A percentile compares a stretch with the other conserved stretches of the same genome.
These are phyloP conservation scores for Rapana venosa DNA, from an alignment of 2,888 invertebrate species.

Conservation along the genomic window DNA sequence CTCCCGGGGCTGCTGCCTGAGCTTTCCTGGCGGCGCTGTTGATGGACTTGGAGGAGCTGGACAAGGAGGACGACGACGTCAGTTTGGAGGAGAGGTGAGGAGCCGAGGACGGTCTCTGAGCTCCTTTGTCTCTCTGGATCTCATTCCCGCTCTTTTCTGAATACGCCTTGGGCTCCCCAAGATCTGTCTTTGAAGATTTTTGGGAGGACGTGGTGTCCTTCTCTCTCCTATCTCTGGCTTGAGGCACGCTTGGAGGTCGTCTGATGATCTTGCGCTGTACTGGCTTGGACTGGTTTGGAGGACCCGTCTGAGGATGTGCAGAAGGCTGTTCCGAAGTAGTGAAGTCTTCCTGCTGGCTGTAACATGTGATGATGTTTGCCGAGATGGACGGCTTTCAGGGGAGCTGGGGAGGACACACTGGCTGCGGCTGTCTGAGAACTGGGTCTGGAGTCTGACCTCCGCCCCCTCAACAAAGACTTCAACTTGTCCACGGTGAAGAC, in stretches of 20 bases:
- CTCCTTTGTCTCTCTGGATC: neutral
- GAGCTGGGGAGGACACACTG: constrained; percentile 37
- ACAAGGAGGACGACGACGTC: neutral
- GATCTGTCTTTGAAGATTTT: neutral
- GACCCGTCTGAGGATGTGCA: neutral
- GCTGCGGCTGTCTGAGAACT: constrained; percentile 9
- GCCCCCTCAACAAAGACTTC: constrained; percentile 20
- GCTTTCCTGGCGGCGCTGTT: neutral
- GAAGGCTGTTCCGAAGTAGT: neutral
- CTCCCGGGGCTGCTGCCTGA: neutral
- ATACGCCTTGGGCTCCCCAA: neutral
- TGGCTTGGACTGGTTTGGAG: neutral
- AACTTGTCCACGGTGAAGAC: constrained; percentile 36
- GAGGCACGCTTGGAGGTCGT: constrained; percentile 16
- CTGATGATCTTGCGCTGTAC: constrained; percentile 31
- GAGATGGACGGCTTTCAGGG: constrained; percentile 35
- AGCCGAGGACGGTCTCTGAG: neutral
- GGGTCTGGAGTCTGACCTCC: constrained; percentile 31
- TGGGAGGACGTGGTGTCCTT: neutral
- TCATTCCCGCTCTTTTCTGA: neutral
- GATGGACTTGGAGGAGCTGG: neutral
- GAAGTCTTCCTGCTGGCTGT: constrained; percentile 37
- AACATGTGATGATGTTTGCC: neutral
- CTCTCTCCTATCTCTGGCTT: neutral
- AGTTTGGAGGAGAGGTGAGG: constrained; percentile 5